Base-by-base conservation (phyloP, 64 coral and sea anemone genomes). In the Porites australiensis region DNA sequence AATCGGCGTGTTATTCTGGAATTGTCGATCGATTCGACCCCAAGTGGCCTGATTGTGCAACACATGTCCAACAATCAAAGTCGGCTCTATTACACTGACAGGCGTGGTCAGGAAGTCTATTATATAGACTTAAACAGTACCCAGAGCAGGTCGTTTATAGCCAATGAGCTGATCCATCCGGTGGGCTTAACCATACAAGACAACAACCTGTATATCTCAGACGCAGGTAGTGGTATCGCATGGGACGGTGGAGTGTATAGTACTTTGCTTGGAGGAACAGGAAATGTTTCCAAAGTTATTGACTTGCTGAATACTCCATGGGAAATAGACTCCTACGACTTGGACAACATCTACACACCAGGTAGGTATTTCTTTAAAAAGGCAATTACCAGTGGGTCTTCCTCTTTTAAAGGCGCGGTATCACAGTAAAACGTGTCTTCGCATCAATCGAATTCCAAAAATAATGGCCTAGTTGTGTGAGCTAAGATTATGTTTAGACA, bases 171-270 rank as follows among this genome's bases (percentile, higher is more conserved):
- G 3, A 13, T 61, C 9, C 3, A 63, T 16, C 79, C 79, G 1
- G 4, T 64, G 6, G 79, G 64, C 57, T 44, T 82, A 15, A 60
- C 79, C 22, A 64, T 27, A 47, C 58, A 63, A 6, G 58, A 37
- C 27, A 64, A 58, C 47, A 82, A 44, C 2, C 23, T 82, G 57
- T 82, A 82, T 27, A 5, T 64, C 23, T 46, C 79, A 3, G 79
- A 82, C 64, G 6, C 21, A 9, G 79, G 79, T 16, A 43, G 79
- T 8, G 23, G 10, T 45, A 59, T 10, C 37, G 58, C 23, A 12
- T 82, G 79, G 79, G 79, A 82, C 44, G 58, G 79, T 64, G 79
- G 79, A 2, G 21, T 82, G 8, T 82, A 82, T 43, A 82, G 79
- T 11, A 27, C 79, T 46, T 10, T 18, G 6, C 58, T 82, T 47